Conservation (phyloP, 2,888 invertebrate species). For the Heteromurus nitidus region DNA sequence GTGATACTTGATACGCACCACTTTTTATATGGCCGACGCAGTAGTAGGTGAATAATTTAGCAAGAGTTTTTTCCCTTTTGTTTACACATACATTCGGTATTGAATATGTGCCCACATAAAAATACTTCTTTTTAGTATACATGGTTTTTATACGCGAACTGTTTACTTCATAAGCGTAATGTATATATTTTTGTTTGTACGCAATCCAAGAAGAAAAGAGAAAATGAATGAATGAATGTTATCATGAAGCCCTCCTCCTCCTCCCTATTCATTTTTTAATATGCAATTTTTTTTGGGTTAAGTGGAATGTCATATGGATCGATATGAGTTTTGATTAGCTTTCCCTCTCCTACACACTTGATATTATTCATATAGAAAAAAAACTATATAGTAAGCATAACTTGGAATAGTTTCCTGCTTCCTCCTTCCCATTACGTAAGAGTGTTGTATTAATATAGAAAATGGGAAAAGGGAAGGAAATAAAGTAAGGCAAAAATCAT, state of each 20-base stretch:
- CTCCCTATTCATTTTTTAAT: conserved; percentile 52
- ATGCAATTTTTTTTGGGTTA: conserved; percentile 71
- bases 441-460: too few relatives aligned
- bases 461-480: conserved; percentile 49
- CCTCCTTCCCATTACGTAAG: too few relatives aligned
- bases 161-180: too few relatives aligned
- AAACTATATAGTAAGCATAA: too few relatives aligned
- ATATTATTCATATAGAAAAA: conserved; percentile 37
- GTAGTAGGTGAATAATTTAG: neutral
- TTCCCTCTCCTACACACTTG: conserved; percentile 52
- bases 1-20: conserved; percentile 43
- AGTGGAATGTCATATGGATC: conserved; percentile 72
- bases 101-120: too few relatives aligned
- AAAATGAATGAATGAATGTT: conserved; percentile 10
- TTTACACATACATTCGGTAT: too few relatives aligned
- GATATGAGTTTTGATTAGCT: conserved; percentile 71
- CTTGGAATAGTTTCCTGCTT: too few relatives aligned
- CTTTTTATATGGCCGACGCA: neutral
- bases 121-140: too few relatives aligned
- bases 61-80: too few relatives aligned
- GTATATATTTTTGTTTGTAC: too few relatives aligned
- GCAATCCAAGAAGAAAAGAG: too few relatives aligned
- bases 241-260: neutral
- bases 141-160: too few relatives aligned
- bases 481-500: conserved; percentile 36